Conservation (phyloP, 2,113 vertebrate genomes). For the Spermophilus dauricus region DNA sequence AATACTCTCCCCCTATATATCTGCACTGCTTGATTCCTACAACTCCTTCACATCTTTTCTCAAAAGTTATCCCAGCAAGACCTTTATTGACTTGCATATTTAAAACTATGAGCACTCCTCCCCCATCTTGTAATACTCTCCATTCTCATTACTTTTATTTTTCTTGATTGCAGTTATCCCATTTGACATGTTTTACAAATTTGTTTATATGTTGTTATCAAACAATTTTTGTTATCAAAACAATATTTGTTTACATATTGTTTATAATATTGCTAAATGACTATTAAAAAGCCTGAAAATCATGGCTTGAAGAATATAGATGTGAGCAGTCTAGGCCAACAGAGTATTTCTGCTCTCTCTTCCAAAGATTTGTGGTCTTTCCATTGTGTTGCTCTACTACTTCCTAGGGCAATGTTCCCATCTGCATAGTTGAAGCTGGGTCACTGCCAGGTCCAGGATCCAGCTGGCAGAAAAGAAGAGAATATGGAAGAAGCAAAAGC, state of each 20-base stretch:
- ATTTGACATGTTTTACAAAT: neutral
- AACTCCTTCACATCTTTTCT: neutral
- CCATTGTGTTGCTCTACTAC: neutral
- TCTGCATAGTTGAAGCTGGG: neutral
- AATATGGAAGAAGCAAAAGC: neutral
- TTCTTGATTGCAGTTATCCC: neutral
- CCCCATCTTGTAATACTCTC: neutral
- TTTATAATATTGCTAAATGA: conserved; percentile 14
- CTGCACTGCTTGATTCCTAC: neutral
- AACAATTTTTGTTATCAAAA: too few species aligned
- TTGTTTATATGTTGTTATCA: neutral
- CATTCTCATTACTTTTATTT: neutral
- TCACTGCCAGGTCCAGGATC: neutral
- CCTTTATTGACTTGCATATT: neutral
- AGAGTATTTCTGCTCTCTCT: neutral
- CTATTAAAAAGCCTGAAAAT: neutral
- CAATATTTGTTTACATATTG: neutral
- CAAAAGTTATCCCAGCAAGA: neutral
- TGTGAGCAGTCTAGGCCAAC: neutral
- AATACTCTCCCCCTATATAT: neutral
- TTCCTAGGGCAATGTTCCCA: neutral
- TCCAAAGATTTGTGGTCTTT: neutral
- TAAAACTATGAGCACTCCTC: neutral
- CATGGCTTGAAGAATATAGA: neutral
- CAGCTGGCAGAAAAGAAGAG: neutral